Evolutionary conservation across 2,888 invertebrate genomes (phyloP), one percentile per base, ranked within the genome.

Genomic region (Oligia strigilis): DNA sequence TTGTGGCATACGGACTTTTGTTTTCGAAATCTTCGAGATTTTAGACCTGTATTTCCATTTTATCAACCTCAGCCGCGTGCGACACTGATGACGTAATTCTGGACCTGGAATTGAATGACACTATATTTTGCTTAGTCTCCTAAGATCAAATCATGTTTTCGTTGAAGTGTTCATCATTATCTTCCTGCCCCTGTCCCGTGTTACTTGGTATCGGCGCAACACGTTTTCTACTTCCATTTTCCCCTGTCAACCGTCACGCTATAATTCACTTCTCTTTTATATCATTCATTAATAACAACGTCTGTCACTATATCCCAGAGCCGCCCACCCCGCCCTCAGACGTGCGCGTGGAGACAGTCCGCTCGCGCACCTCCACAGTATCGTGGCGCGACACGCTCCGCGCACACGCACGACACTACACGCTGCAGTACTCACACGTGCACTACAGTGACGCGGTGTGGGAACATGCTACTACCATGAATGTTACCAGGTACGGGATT

Each of bases 311-410:
- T 52, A 40, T 43, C 87, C 0, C 90, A 97, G 97, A 97, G 81
- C 97, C 97, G 0, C 97, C 97, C 1, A 95, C 95, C 0, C 96
- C 97, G 0, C 97, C 97, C 0, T 93, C 95, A 5, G 97, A 97
- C 64, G 79, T 97, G 0, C 94, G 96, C 5, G 87, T 96, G 5
- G 95, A 96, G 52, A 88, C 93, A 0, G 94, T 96, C 0, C 91
- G 93, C 2, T 93, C 97, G 0, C 94, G 97, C 2, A 85, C 90
- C 0, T 94, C 93, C 0, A 83, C 91, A 1, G 85, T 96, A 0
- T 95, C 96, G 2, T 97, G 97, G 97, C 91, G 95, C 0, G 95
- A 94, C 78, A 92, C 93, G 0, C 89, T 94, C 0, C 88, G 95
- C 1, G 93, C 95, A 2, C 95, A 95, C 84, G 95, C 95, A 0